Evolutionary conservation across 2,888 invertebrate genomes (phyloP), one percentile per base, ranked within the genome.

Genomic region (Xanthorhoe spadicearia): DNA sequence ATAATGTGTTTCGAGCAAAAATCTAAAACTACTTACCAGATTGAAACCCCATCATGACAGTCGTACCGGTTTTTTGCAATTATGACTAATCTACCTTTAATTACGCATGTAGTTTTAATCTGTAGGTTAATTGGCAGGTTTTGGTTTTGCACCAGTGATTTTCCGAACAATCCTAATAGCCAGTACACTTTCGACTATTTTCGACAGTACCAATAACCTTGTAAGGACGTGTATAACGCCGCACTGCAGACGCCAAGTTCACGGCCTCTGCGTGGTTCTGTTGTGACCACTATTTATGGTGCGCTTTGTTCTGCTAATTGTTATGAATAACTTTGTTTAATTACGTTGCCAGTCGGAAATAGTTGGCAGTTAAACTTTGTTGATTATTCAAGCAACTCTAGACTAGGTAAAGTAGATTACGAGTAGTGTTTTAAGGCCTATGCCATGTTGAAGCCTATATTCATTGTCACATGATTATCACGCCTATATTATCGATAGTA

Each of bases 161-260:
- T 46, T 17, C 9, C 23, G 56, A 43, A 35, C 55, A 7, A 32
- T 32, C 32, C 32, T 32, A 32, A 32, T 6, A 7, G 32, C 32
- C 32, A 32, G 28, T 28, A 32, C 32, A 32, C 32, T 35, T 35
- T 9, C 13, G 13, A 50, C 28, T 50, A 61, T 57, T 67, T 63
- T 61, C 2, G 64, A 52, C 61, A 49, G 55, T 43, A 62, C 51
- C 2, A 19, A 43, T 53, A 64, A 68, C 73, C 74, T 73, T 74
- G 71, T 48, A 57, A 70, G 69, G 69, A 71, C 70, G 64, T 59
- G 61, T 63, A 51, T 57, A 65, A 64, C 73, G 67, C 66, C 72
- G 72, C 69, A 72, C 18, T 71, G 70, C 72, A 69, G 69, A 50
- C 59, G 13, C 19, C 70, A 72, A 72, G 74, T 74, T 74, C 74